Percentiles rank a stretch among this genome's conserved stretches.
Evolutionary conservation across 2,797 vertebrate genomes (phyloP).

Genomic region (Ambastaia sidthimunki): DNA sequence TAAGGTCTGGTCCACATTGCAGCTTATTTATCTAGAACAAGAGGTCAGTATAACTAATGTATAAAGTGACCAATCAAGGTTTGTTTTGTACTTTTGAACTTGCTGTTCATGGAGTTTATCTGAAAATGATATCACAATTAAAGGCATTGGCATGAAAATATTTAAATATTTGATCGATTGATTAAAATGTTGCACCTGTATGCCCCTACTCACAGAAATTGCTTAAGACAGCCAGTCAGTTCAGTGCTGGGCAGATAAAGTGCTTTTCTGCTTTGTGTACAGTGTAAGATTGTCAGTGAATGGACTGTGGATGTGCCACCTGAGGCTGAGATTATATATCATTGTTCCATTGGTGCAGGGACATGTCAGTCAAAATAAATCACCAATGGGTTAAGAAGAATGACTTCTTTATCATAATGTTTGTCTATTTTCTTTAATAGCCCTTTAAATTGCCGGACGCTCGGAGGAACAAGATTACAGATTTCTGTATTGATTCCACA

Average conservation of each 20-base stretch:
- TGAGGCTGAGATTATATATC: too few species aligned
- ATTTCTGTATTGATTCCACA: conserved; percentile 40
- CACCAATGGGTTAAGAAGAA: neutral
- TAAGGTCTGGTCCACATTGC: neutral
- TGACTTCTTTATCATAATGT: neutral
- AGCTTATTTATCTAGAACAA: neutral
- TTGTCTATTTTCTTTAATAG: conserved; percentile 8
- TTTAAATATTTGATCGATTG: too few species aligned
- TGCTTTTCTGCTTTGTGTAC: neutral
- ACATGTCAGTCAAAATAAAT: neutral
- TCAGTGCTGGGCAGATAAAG: neutral
- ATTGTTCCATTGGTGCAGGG: neutral
- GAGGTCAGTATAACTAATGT: too few species aligned
- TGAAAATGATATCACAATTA: too few species aligned
- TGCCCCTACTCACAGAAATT: too few species aligned
- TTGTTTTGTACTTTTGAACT: too few species aligned
- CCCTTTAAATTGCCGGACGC: conserved; percentile 30
- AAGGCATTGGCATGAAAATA: too few species aligned
- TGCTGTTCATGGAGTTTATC: too few species aligned
- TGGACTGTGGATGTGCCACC: too few species aligned
- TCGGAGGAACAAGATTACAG: conserved; percentile 41
- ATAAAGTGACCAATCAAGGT: too few species aligned
- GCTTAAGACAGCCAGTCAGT: neutral
- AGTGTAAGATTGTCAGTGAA: neutral
- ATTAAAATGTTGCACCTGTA: too few species aligned